Percentiles rank a stretch among this genome's conserved stretches.
phyloP scores from a whole-genome alignment of 1,140 invertebrate genomes.

The Galleria mellonella region DNA sequence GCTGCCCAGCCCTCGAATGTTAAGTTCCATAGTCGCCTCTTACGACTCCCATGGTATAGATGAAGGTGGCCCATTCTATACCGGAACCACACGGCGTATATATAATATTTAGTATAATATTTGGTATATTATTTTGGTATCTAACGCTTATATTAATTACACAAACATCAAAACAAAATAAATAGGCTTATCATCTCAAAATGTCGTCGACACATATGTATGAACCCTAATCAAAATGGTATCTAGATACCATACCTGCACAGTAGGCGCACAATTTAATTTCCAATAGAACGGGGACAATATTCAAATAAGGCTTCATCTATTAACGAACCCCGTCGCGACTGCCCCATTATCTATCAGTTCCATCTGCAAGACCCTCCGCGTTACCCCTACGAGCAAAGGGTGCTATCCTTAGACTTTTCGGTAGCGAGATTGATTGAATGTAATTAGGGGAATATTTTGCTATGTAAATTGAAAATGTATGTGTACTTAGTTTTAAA shows the following conservation, averaged over 20 bases:
- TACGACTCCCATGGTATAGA: too few relatives aligned
- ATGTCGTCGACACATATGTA: not conserved
- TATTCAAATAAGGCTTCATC: conserved; percentile 73
- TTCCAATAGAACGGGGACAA: conserved; percentile 59
- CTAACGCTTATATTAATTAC: not conserved
- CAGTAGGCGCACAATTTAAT: conserved; percentile 60
- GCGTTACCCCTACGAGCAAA: not conserved
- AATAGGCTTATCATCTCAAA: too few relatives aligned
- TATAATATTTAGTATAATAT: too few relatives aligned
- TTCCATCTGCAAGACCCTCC: conserved; percentile 49
- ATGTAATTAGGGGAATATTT: not conserved
- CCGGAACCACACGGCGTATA: too few relatives aligned
- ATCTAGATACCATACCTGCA: conserved; percentile 27
- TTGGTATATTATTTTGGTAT: too few relatives aligned
- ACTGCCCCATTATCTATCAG: conserved; percentile 62
- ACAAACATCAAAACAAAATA: not conserved
- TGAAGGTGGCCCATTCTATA: too few relatives aligned
- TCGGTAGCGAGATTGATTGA: conserved; percentile 5
- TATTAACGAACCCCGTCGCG: conserved; percentile 58
- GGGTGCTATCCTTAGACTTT: conserved; percentile 23
- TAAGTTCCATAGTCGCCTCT: too few relatives aligned
- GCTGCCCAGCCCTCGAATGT: too few relatives aligned
- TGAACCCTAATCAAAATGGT: not conserved
- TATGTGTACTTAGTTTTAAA: not conserved
- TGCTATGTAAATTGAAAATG: not conserved